Base-by-base conservation (phyloP, 2,888 invertebrate species). In the Aspidiotus rigidus region DNA sequence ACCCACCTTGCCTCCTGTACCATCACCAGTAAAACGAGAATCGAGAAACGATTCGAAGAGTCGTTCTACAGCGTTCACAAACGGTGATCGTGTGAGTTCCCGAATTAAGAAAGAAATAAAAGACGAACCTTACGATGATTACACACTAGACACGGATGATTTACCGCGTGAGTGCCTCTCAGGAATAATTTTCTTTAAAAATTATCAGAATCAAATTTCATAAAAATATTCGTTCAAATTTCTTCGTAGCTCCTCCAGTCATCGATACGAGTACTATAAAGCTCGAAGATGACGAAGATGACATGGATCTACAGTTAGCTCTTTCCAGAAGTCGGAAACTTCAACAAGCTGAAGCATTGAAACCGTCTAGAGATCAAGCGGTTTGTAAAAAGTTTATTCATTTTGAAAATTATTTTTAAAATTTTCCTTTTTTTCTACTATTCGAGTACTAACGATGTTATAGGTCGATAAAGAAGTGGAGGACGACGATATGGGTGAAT, bases 241-340 rank as follows among this genome's bases (percentile, higher is more conserved):
- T 28, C 55, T 54, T 70, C 17, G 11, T 42, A 59, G 64, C 57
- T 28, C 63, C 53, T 44, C 49, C 39, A 15, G 53, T 42, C n/a
- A 55, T 53, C 44, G 61, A 63, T 64, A 15, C 13, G 2, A 41
- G 61, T 69, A 42, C 39, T 10, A 55, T 71, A n/a, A 72, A 70
- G 55, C 49, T 70, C 9, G 64, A 71, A 64, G 85, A 86, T 73
- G 86, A 86, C 73, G 88, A 89, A 75, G 84, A 82, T 39, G 88
- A 89, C 77, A 79, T 86, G 74, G 88, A 90, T 76, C 79, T 80
- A 69, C 83, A 82, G 74, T 77, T 85, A 16, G 87, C 89, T 7
- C 79, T 90, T 61, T 85, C 86, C 6, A 88, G 89, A 76, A 86
- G 89, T 2, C 81, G 88, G 7, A 83, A 86, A 11, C 78, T 88